A percentile compares a stretch with the other conserved stretches of the same genome.
Conservation (phyloP, 2,113 vertebrate species). For the Tragelaphus strepsiceros region DNA sequence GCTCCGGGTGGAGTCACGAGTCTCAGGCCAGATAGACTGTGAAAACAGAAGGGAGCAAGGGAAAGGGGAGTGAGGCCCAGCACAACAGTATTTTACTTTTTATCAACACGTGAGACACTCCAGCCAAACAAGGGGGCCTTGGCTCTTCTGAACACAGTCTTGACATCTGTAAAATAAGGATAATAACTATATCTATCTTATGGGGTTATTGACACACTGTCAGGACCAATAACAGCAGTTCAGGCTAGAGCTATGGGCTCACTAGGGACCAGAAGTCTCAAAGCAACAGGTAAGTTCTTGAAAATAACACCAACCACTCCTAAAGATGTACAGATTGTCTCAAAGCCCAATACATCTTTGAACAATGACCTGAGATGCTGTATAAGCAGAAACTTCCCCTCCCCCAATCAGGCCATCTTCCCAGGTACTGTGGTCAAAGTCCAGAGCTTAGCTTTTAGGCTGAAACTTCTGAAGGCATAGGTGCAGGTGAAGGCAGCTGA, state of each 20-base stretch:
- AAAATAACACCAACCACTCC: neutral
- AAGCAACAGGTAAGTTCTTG: neutral
- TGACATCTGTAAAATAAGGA: neutral
- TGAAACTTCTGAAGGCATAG: neutral
- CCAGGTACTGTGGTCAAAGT: neutral
- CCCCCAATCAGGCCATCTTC: neutral
- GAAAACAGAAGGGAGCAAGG: neutral
- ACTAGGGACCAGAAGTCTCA: neutral
- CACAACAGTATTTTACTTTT: neutral
- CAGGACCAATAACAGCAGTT: neutral
- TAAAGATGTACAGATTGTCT: neutral
- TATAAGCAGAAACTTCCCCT: accelerated
- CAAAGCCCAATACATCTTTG: neutral
- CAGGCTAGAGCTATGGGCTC: neutral
- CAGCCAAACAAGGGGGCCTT: neutral
- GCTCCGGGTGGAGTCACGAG: conserved; percentile 42
- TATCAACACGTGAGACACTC: neutral
- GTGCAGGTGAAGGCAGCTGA: neutral
- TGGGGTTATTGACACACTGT: neutral
- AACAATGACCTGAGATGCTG: neutral
- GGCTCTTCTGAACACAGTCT: neutral
- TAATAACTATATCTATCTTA: neutral
- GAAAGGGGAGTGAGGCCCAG: neutral
- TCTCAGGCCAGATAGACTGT: conserved; percentile 20
- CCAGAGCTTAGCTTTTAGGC: neutral